Base-by-base conservation (phyloP, 1,140 invertebrate genomes). In the Lasaia peninsularis region DNA sequence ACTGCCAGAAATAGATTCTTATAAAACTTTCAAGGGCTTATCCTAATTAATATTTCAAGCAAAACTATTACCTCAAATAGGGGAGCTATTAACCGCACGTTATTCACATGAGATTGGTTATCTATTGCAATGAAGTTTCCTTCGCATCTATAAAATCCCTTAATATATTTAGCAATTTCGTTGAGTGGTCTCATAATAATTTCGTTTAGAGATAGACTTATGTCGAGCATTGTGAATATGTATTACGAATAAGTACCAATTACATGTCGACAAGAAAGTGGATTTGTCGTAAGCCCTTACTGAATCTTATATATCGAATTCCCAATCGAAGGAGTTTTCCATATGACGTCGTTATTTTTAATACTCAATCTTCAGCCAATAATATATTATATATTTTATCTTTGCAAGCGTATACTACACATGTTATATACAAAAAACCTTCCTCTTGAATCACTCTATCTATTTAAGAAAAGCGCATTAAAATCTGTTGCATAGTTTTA, bases 221-320 rank as follows among this genome's bases (percentile, higher is more conserved):
- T 10, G 20, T 44, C 18, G 18, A 16, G 40, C 6, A 10, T 44
- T 52, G 48, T 54, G 35, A 31, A 28, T 50, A 32, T 3, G 18
- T 44, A 18, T 44, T 44, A 18, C 40, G 40, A 21, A 37, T 44
- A 44, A 44, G 40, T 18, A 18, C 18, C 40, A 20, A 44, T 44
- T 44, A 44, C 40, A 11, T 18, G 40, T 44, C 40, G 20, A 44
- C 40, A 44, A 11, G 40, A 44, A 44, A 44, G 18, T 44, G 40
- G 40, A 44, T 44, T 18, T 44, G 40, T 44, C 14, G 1, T 40
- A 18, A 14, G 8, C 10, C 40, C 40, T 44, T 20, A 20, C 20
- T 20, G 40, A 16, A 18, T 44, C 10, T 18, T 44, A 44, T 11
- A 44, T 44, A 20, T 44, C 18, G 40, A 20, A 9, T 44, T 44